phyloP scores from a whole-genome alignment of 2,888 invertebrate genomes.

The Epinotia ramella region DNA sequence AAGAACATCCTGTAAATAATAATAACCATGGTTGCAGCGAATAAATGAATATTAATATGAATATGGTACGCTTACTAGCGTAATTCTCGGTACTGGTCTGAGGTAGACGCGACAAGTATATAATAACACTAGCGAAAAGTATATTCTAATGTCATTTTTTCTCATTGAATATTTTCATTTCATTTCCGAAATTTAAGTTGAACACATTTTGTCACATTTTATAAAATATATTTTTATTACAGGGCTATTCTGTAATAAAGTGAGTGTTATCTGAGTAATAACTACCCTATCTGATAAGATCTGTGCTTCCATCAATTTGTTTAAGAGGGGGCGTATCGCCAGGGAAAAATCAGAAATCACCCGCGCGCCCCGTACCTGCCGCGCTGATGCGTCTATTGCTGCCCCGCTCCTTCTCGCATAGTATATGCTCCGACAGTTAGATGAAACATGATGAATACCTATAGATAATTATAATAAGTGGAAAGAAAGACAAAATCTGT shows the following conservation, averaged over 20 bases:
- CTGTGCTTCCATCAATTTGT: conserved; percentile 32
- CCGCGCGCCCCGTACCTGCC: too few relatives aligned
- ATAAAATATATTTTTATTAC: conserved; percentile 5
- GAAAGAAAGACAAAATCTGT: too few relatives aligned
- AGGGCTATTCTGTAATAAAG: conserved; percentile 22
- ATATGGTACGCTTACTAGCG: background rate
- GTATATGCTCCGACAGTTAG: too few relatives aligned
- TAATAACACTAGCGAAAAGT: background rate
- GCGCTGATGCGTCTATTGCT: too few relatives aligned
- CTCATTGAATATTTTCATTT: background rate
- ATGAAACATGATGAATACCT: too few relatives aligned
- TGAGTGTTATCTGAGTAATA: conserved; percentile 56
- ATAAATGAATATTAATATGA: background rate
- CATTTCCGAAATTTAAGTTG: background rate
- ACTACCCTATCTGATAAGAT: conserved; percentile 59
- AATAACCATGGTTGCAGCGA: too few relatives aligned
- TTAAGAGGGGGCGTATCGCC: too few relatives aligned
- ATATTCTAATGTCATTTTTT: too few relatives aligned
- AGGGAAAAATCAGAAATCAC: too few relatives aligned
- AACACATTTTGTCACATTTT: background rate
- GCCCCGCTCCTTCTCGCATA: too few relatives aligned
- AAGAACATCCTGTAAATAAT: too few relatives aligned
- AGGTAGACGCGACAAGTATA: conserved; percentile 8
- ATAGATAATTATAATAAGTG: too few relatives aligned
- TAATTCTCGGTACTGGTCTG: background rate